Evolutionary conservation across 2,888 invertebrate genomes (phyloP).

Genomic region (Yponomeuta malinellus): DNA sequence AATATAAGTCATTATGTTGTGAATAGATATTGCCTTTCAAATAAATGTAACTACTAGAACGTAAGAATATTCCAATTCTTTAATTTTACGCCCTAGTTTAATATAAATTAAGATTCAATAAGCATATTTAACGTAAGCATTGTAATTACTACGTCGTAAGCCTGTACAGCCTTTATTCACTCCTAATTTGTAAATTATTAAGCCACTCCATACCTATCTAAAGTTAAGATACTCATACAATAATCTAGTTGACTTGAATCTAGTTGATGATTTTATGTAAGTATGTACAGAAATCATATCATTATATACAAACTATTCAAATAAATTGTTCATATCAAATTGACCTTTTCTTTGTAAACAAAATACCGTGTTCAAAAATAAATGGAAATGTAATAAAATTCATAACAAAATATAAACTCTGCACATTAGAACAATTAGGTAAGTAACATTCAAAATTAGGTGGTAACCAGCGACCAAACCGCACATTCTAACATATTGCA

Average conservation of each 20-base stretch:
- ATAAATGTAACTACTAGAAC: constrained; percentile 38
- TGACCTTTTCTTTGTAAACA: constrained; percentile 30
- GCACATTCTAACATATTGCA: neutral
- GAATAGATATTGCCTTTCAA: constrained; percentile 39
- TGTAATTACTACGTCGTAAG: constrained; percentile 10
- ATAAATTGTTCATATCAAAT: constrained; percentile 72
- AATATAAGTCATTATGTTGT: constrained; percentile 35
- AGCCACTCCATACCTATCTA: constrained; percentile 57
- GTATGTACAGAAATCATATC: constrained; percentile 76
- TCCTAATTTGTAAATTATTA: constrained; percentile 66
- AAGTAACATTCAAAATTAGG: constrained; percentile 2
- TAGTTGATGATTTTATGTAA: constrained; percentile 69
- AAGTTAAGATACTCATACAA: constrained; percentile 68
- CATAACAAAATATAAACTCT: neutral
- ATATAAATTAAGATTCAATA: constrained; percentile 46
- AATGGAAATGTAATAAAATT: constrained; percentile 17
- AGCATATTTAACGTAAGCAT: constrained; percentile 13
- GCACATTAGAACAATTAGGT: neutral
- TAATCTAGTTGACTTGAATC: constrained; percentile 71
- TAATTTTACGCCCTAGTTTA: constrained; percentile 61
- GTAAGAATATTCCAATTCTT: constrained; percentile 56
- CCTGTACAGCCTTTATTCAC: constrained; percentile 62
- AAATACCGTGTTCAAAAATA: constrained; percentile 14
- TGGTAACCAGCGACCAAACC: too few species aligned
- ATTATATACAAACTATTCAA: constrained; percentile 71